phyloP scores from a whole-genome alignment of 2,888 invertebrate genomes.

The Encarsia formosa region DNA sequence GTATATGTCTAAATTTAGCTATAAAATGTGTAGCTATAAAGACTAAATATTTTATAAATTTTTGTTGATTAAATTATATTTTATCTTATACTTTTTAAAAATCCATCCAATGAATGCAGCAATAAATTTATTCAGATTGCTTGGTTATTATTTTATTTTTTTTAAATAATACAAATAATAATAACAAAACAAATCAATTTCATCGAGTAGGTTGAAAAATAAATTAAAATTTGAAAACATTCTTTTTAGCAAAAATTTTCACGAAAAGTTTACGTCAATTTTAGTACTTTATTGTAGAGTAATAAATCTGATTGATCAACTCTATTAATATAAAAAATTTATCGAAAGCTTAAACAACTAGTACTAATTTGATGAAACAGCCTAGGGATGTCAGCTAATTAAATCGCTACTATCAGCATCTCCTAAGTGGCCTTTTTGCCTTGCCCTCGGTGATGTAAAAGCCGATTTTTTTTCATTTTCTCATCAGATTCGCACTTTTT shows the following conservation, averaged over 20 bases:
- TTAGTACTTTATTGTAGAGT: no score
- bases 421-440: conserved; percentile 26
- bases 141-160: conserved; percentile 5
- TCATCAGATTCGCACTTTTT: conserved; percentile 19
- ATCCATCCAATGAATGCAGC: conserved; percentile 23
- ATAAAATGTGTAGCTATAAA: conserved; percentile 45
- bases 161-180: conserved; percentile 3
- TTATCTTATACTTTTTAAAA: conserved; percentile 20
- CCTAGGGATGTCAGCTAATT: conserved; percentile 3
- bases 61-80: conserved; percentile 30
- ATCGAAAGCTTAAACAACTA: no score
- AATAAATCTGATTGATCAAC: no score
- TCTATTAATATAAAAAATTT: no score
- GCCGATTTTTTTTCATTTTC: conserved; percentile 11
- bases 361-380: no score
- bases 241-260: no score
- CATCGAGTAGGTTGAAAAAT: no score
- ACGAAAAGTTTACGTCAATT: no score
- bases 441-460: conserved; percentile 17
- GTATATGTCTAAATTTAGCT: conserved; percentile 51
- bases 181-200: no score
- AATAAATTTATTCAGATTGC: conserved; percentile 10
- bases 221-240: no score
- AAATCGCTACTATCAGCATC: conserved; percentile 20
- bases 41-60: conserved; percentile 35